These are phyloP conservation scores for Diorhabda sublineata DNA, from an alignment of 1,140 invertebrate genomes.

Conservation along the genomic window DNA sequence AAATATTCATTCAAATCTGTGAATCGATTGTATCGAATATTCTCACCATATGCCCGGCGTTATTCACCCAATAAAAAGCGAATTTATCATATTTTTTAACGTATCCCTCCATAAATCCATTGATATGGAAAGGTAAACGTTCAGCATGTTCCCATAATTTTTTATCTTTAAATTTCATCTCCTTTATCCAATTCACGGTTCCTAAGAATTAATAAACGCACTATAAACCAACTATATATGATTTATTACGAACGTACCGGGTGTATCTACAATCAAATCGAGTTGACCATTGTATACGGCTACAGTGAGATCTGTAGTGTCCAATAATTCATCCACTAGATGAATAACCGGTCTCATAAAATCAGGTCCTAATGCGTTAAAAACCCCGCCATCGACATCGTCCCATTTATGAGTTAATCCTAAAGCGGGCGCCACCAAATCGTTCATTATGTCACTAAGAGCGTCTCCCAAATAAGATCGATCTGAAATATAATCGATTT, in stretches of 20 bases:
- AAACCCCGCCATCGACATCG: background rate
- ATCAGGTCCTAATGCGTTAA: conserved; percentile 53
- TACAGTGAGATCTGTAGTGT: conserved; percentile 63
- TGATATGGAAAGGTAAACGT: conserved; percentile 21
- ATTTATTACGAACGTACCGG: conserved; percentile 48
- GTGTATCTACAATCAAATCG: conserved; percentile 69
- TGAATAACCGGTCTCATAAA: conserved; percentile 82
- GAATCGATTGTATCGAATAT: conserved; percentile 41
- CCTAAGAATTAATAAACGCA: conserved; percentile 45
- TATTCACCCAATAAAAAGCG: conserved; percentile 33
- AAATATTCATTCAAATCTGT: conserved; percentile 59
- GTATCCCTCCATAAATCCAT: conserved; percentile 30
- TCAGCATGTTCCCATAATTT: conserved; percentile 19
- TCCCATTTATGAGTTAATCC: background rate
- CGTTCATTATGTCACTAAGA: background rate
- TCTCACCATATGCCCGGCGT: conserved; percentile 36
- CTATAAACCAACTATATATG: background rate
- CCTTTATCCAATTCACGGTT: conserved; percentile 67
- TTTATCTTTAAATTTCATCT: conserved; percentile 58
- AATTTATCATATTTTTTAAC: conserved; percentile 31
- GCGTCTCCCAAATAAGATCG: background rate
- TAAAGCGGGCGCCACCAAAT: background rate
- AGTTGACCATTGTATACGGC: conserved; percentile 66
- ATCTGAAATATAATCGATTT: no score
- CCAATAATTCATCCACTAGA: conserved; percentile 64